A percentile compares a stretch with the other conserved stretches of the same genome.
phyloP scores from a whole-genome alignment of 2,888 invertebrate species.

The Troides aeacus region DNA sequence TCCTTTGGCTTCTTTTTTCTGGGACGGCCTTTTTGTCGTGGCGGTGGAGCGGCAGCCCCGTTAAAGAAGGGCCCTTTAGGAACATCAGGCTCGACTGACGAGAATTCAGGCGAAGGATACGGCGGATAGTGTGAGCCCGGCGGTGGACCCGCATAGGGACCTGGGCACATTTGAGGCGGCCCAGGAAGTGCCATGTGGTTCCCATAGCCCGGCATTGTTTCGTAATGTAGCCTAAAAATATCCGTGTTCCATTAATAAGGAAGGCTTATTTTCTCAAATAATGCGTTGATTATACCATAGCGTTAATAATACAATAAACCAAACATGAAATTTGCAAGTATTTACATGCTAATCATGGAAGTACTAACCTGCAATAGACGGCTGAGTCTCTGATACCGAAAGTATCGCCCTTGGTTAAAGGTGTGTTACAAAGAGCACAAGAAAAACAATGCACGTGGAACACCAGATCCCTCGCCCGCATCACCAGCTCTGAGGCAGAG shows the following conservation, averaged over 20 bases:
- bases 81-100: constrained; percentile 71
- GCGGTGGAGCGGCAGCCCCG: constrained; percentile 79
- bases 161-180: constrained; percentile 79
- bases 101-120: constrained; percentile 81
- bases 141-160: constrained; percentile 74
- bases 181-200: constrained; percentile 80
- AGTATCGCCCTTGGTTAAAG: constrained; percentile 95
- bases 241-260: no score
- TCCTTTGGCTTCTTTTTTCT: constrained; percentile 96
- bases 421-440: constrained; percentile 92
- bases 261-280: no score
- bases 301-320: background rate
- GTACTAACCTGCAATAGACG: constrained; percentile 87
- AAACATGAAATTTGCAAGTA: background rate
- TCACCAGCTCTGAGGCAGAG: constrained; percentile 94
- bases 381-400: constrained; percentile 95
- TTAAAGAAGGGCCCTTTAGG: constrained; percentile 81
- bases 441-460: constrained; percentile 98
- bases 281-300: no score
- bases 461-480: constrained; percentile 94
- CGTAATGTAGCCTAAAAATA: constrained; percentile 69
- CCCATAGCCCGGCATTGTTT: constrained; percentile 79
- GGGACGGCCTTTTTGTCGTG: constrained; percentile 95
- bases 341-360: background rate
- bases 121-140: constrained; percentile 74